These are phyloP conservation scores for Marasmarcha lunaedactyla DNA, from an alignment of 2,888 invertebrate species.

Conservation along the genomic window DNA sequence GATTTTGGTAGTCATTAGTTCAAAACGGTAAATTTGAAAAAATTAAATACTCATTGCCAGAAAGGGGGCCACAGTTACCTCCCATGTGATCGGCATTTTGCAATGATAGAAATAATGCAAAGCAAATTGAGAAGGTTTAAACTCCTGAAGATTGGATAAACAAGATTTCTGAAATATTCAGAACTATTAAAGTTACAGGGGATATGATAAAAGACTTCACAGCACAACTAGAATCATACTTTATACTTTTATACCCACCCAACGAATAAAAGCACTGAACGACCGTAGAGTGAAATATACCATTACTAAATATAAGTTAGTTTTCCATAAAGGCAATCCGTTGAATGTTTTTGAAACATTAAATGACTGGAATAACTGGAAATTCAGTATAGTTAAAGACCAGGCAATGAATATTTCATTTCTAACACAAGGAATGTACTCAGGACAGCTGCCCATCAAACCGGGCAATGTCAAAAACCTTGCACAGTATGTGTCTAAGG, in stretches of 20 bases:
- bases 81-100: constrained; percentile 5
- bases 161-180: too few species aligned
- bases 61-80: constrained; percentile 1
- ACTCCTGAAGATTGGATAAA: background rate
- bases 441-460: constrained; percentile 4
- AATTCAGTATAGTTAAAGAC: constrained; percentile 3
- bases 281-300: constrained; percentile 3
- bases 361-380: constrained; percentile 1
- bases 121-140: background rate
- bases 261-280: constrained; percentile 2
- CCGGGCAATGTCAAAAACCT: background rate
- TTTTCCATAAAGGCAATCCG: background rate
- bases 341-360: constrained; percentile 5
- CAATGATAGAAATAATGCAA: constrained; percentile 4
- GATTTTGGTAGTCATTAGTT: too few species aligned
- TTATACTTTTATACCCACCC: constrained; percentile 3
- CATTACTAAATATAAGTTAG: constrained; percentile 1
- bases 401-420: constrained; percentile 4
- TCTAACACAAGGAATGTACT: constrained; percentile 4
- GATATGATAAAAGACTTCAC: too few species aligned
- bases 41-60: too few species aligned
- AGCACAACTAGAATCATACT: constrained; percentile 1
- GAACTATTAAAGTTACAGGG: too few species aligned
- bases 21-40: too few species aligned
- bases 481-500: too few species aligned